Evolutionary conservation across 2,888 invertebrate genomes (phyloP).

Genomic region (Luperina testacea): DNA sequence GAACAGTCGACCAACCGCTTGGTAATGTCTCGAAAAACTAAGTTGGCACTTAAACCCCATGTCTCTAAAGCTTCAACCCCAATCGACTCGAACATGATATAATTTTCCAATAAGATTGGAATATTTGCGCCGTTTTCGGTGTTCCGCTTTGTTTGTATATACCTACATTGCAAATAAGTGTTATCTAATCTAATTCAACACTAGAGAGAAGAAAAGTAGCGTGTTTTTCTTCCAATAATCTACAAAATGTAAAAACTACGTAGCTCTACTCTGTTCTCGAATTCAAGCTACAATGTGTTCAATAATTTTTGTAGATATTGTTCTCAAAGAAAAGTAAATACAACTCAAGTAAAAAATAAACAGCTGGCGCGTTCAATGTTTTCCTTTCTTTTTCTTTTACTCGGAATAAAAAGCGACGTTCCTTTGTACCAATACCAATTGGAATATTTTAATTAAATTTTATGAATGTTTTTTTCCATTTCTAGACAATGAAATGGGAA

Average conservation of each 20-base stretch:
- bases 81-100: too few relatives aligned
- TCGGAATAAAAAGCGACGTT: constrained; percentile 36
- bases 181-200: not conserved
- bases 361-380: constrained; percentile 29
- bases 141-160: not conserved
- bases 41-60: too few relatives aligned
- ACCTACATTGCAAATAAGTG: not conserved
- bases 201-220: not conserved
- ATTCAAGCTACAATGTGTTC: not conserved
- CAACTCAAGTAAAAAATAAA: constrained; percentile 29
- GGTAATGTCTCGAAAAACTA: too few relatives aligned
- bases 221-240: not conserved
- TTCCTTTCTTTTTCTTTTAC: constrained; percentile 31
- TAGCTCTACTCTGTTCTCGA: not conserved
- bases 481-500: constrained; percentile 21
- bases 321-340: constrained; percentile 28
- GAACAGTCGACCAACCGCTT: too few relatives aligned
- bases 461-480: constrained; percentile 27
- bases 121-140: too few relatives aligned
- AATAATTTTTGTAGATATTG: constrained; percentile 29
- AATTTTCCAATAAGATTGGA: too few relatives aligned
- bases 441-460: constrained; percentile 57
- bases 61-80: too few relatives aligned
- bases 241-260: not conserved
- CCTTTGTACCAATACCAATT: constrained; percentile 45